phyloP scores from a whole-genome alignment of 1,140 invertebrate species.

The Mylabris phalerata region DNA sequence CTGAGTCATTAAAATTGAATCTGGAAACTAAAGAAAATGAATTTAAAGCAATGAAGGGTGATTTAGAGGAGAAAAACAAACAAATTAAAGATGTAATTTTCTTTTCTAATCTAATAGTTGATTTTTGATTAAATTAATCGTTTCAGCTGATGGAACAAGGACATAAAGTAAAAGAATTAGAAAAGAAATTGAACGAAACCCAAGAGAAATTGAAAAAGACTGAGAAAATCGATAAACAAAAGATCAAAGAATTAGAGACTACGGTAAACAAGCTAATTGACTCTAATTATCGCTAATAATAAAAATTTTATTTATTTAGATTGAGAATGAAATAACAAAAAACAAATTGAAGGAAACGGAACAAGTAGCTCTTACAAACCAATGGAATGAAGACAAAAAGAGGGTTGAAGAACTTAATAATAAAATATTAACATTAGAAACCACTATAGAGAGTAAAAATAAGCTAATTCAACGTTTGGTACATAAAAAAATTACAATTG shows the following conservation, averaged over 20 bases:
- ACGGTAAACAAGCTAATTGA: constrained; percentile 42
- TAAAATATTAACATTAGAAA: constrained; percentile 51
- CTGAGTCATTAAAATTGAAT: constrained; percentile 49
- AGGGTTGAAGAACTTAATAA: constrained; percentile 45
- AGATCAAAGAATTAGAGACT: constrained; percentile 53
- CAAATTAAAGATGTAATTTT: constrained; percentile 44
- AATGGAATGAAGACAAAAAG: constrained; percentile 47
- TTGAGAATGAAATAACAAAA: constrained; percentile 53
- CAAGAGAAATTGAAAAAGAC: constrained; percentile 55
- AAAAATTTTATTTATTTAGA: constrained; percentile 38
- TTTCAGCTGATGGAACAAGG: constrained; percentile 50
- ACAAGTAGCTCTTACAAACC: constrained; percentile 51
- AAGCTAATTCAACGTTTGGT: constrained; percentile 55
- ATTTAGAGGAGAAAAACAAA: constrained; percentile 50
- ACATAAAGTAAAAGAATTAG: constrained; percentile 50
- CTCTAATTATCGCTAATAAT: constrained; percentile 8
- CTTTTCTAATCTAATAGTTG: constrained; percentile 6
- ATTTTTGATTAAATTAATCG: constrained; percentile 2
- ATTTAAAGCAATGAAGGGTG: constrained; percentile 51
- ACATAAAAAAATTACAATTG: constrained; percentile 21
- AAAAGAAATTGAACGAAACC: constrained; percentile 52
- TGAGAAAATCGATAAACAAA: constrained; percentile 55
- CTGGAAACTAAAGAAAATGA: constrained; percentile 51
- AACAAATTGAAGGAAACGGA: constrained; percentile 50
- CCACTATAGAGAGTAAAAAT: constrained; percentile 50